Evolutionary conservation across 2,113 vertebrate species (phyloP).

Genomic region (Synchiropus splendidus): DNA sequence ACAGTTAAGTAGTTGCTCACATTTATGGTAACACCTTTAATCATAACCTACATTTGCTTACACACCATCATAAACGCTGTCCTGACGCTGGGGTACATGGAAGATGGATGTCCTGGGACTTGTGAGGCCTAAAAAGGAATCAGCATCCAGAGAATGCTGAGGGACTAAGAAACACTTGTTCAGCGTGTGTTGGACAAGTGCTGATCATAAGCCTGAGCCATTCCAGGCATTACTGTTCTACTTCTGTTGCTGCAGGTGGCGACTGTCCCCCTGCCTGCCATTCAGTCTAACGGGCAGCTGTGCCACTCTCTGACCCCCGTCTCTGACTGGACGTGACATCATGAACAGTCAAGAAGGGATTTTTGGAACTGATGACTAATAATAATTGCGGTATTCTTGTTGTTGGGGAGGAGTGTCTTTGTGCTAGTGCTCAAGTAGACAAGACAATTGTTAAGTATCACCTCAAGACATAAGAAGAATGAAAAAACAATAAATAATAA

Average conservation of each 20-base stretch:
- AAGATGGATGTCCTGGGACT: background rate
- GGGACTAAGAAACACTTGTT: conserved; percentile 37
- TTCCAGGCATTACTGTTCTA: conserved; percentile 22
- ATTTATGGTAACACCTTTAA: conserved; percentile 3
- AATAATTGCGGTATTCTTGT: no score
- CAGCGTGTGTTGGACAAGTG: conserved; percentile 25
- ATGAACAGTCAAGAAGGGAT: no score
- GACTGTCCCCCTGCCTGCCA: conserved; percentile 3
- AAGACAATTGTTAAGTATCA: no score
- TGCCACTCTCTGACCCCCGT: background rate
- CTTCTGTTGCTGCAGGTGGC: conserved; percentile 20
- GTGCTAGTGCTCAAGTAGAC: no score
- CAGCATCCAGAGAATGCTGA: conserved; percentile 30
- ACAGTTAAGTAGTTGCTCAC: background rate
- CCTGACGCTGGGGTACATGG: conserved; percentile 2
- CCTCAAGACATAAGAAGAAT: no score
- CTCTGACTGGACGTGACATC: background rate
- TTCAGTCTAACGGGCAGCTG: conserved; percentile 15
- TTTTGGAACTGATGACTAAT: no score
- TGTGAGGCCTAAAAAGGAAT: conserved; percentile 6
- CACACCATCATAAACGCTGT: conserved; percentile 1
- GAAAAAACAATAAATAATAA: no score
- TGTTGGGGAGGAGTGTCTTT: no score
- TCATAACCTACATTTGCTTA: background rate
- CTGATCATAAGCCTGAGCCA: conserved; percentile 20